phyloP scores from a whole-genome alignment of 2,797 vertebrate species.

The Pseudomugil tenellus region DNA sequence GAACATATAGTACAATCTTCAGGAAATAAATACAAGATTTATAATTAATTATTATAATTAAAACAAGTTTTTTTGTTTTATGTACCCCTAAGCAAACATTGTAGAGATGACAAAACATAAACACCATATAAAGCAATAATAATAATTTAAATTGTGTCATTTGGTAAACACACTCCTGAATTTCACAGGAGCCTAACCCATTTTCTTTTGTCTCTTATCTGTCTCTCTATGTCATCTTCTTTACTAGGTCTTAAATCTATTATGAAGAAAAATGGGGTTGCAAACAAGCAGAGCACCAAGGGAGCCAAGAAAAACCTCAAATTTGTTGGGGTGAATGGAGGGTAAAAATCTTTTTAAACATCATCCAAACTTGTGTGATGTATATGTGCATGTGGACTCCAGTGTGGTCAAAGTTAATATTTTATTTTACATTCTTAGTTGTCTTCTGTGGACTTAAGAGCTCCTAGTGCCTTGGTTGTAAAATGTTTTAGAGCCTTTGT shows the following conservation, averaged over 20 bases:
- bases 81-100: neutral
- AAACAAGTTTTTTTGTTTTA: constrained; percentile 18
- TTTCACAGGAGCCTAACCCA: constrained; percentile 29
- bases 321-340: constrained; percentile 99
- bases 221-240: constrained; percentile 72
- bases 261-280: constrained; percentile 97
- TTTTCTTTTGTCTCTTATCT: constrained; percentile 16
- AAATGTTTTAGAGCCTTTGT: neutral
- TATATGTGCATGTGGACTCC: constrained; percentile 24
- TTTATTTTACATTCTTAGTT: neutral
- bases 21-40: neutral
- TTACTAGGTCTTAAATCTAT: constrained; percentile 96
- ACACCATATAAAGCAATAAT: neutral
- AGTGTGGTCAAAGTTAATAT: constrained; percentile 10
- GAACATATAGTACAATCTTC: neutral
- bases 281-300: constrained; percentile 89
- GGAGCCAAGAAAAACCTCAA: constrained; percentile 99
- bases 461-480: neutral
- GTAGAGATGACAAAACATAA: neutral
- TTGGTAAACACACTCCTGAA: constrained; percentile 1
- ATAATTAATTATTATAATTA: no score
- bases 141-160: neutral
- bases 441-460: neutral
- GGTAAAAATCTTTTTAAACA: constrained; percentile 85
- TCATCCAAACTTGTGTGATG: constrained; percentile 25